phyloP scores from a whole-genome alignment of 2,113 vertebrate species.

The Bos javanicus region DNA sequence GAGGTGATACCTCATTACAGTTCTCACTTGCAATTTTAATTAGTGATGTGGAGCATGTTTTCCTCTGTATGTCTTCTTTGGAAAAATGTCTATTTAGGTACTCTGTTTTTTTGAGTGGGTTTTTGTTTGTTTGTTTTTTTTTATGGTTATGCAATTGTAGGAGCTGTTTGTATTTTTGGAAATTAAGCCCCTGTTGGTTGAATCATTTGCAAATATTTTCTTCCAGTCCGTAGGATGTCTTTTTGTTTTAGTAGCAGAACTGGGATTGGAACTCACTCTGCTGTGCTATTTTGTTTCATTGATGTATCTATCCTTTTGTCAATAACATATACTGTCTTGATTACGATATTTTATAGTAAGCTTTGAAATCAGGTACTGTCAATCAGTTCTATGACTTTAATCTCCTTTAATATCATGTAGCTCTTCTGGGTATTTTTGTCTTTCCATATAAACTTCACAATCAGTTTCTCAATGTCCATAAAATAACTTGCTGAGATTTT shows the following conservation, averaged over 20 bases:
- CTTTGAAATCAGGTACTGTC: not conserved
- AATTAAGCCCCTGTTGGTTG: not conserved
- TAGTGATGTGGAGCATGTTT: not conserved
- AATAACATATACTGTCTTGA: not conserved
- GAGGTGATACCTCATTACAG: not conserved
- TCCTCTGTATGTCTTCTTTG: not conserved
- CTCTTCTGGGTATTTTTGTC: not conserved
- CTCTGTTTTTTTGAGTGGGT: not conserved
- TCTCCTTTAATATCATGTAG: not conserved
- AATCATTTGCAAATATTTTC: not conserved
- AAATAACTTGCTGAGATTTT: not conserved
- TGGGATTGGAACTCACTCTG: not conserved
- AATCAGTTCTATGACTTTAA: not conserved
- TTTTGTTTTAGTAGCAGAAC: not conserved
- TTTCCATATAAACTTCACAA: not conserved
- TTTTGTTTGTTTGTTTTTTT: too few relatives aligned
- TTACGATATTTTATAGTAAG: not conserved
- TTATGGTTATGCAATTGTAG: not conserved
- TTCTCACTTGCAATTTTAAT: not conserved
- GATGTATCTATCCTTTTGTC: not conserved
- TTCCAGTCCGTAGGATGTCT: not conserved
- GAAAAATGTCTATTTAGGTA: not conserved
- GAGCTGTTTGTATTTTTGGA: not conserved
- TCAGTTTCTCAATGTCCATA: not conserved
- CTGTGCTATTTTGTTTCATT: not conserved